A percentile compares a stretch with the other conserved stretches of the same genome.
Conservation (phyloP, 1,140 invertebrate species). For the Drosophila melanica region DNA sequence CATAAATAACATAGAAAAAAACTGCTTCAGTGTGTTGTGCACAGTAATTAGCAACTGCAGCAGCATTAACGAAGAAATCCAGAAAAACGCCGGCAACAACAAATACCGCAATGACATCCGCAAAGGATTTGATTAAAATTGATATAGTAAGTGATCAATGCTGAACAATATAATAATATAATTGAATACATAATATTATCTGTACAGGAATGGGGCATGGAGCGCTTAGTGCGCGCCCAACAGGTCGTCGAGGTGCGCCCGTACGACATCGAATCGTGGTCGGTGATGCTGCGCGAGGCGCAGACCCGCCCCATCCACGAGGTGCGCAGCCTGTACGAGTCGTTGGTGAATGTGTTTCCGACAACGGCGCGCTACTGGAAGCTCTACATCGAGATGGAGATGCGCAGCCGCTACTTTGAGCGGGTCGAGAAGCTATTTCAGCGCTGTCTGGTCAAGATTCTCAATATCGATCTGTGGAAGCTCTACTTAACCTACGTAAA, state of each 20-base stretch:
- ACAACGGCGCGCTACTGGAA: conserved; percentile 99
- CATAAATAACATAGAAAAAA: background rate
- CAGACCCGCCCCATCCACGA: conserved; percentile 95
- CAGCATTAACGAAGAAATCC: background rate
- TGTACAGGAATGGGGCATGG: conserved; percentile 92
- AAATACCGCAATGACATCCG: conserved; percentile 56
- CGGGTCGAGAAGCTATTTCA: conserved; percentile 99
- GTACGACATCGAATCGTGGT: conserved; percentile 98
- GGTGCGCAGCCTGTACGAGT: conserved; percentile 96
- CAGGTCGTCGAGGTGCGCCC: conserved; percentile 92
- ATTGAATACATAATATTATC: no score
- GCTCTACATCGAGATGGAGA: conserved; percentile 99
- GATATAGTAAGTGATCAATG: conserved; percentile 75
- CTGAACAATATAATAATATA: no score
- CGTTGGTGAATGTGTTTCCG: conserved; percentile 96
- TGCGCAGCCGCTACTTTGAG: conserved; percentile 97
- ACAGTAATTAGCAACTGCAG: background rate
- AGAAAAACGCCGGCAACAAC: conserved; percentile 32
- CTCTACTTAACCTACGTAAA: conserved; percentile 99
- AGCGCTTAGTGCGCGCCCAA: conserved; percentile 91
- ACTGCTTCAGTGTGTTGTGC: background rate
- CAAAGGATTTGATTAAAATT: conserved; percentile 80
- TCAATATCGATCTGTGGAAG: conserved; percentile 99
- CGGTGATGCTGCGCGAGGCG: conserved; percentile 95
- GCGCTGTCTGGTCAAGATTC: conserved; percentile 98